Percentiles rank a stretch among this genome's conserved stretches.
Conservation (phyloP, 2,113 vertebrate genomes). For the Arvicanthis niloticus region DNA sequence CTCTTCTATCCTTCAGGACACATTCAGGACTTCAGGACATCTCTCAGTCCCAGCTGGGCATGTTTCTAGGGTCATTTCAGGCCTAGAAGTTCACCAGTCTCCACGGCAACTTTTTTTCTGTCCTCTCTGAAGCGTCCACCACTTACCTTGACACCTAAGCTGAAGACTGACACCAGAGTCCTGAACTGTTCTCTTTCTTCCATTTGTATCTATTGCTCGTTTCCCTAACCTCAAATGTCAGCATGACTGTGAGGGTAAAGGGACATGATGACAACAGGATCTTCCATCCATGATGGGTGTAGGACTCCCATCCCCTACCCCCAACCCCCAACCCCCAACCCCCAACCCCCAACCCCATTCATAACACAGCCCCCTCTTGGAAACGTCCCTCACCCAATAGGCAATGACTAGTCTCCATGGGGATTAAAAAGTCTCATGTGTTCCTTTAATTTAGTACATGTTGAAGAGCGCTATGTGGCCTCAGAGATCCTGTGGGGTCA, state of each 20-base stretch:
- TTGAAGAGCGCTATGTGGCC: background rate
- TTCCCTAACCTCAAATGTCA: background rate
- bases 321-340: background rate
- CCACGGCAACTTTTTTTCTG: background rate
- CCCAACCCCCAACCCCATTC: background rate
- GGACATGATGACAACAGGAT: background rate
- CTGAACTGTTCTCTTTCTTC: background rate
- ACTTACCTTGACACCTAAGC: background rate
- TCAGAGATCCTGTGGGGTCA: background rate
- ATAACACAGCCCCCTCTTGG: background rate
- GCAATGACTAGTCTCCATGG: background rate
- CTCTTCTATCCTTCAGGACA: background rate
- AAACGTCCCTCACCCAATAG: background rate
- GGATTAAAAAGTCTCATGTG: background rate
- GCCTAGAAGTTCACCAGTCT: background rate
- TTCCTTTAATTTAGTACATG: background rate
- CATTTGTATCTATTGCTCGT: too few relatives aligned
- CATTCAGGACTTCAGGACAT: background rate
- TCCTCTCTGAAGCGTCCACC: background rate
- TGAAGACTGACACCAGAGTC: background rate
- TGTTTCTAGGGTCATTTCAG: rapidly evolving
- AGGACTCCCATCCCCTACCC: background rate
- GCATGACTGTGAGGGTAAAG: background rate
- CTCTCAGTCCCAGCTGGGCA: background rate
- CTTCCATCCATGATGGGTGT: background rate